A percentile compares a stretch with the other conserved stretches of the same genome.
Conservation (phyloP, 2,888 invertebrate genomes). For the Liopterus haemorrhoidalis region DNA sequence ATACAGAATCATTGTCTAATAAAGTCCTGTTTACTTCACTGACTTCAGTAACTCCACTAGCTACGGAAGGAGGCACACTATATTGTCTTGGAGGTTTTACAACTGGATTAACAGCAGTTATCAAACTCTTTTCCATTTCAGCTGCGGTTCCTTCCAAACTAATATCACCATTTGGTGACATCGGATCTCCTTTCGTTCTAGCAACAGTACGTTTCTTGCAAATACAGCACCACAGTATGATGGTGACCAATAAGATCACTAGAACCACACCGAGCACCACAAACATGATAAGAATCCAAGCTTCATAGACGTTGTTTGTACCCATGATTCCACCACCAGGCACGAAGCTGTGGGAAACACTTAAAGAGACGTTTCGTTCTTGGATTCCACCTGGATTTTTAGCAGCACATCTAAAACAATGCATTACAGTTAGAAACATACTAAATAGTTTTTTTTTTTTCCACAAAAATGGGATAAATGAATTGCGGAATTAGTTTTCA, state of each 20-base stretch:
- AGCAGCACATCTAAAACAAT: slow-evolving; percentile 70
- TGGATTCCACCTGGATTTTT: slow-evolving; percentile 75
- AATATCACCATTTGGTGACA: slow-evolving; percentile 60
- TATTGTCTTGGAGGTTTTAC: slow-evolving; percentile 76
- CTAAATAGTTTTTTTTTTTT: too few relatives aligned
- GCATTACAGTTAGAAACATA: too few relatives aligned
- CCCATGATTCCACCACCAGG: slow-evolving; percentile 31
- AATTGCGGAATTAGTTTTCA: too few relatives aligned
- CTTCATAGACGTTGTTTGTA: slow-evolving; percentile 26
- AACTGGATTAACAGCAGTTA: slow-evolving; percentile 78
- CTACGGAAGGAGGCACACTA: slow-evolving; percentile 64
- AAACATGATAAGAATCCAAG: slow-evolving; percentile 45
- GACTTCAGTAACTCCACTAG: slow-evolving; percentile 71
- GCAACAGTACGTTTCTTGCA: slow-evolving; percentile 44
- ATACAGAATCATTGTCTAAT: slow-evolving; percentile 73
- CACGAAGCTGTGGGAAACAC: slow-evolving; percentile 45
- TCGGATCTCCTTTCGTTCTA: slow-evolving; percentile 54
- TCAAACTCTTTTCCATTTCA: slow-evolving; percentile 79
- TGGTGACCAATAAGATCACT: slow-evolving; percentile 49
- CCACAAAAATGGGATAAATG: too few relatives aligned
- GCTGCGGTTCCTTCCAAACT: slow-evolving; percentile 69
- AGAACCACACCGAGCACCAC: slow-evolving; percentile 46
- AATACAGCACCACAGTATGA: slow-evolving; percentile 42
- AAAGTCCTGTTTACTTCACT: slow-evolving; percentile 76
- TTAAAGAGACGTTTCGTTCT: slow-evolving; percentile 66